Evolutionary conservation across 2,797 vertebrate species (phyloP), one percentile per base, ranked within the genome.

Genomic region (Smutsia gigantea): DNA sequence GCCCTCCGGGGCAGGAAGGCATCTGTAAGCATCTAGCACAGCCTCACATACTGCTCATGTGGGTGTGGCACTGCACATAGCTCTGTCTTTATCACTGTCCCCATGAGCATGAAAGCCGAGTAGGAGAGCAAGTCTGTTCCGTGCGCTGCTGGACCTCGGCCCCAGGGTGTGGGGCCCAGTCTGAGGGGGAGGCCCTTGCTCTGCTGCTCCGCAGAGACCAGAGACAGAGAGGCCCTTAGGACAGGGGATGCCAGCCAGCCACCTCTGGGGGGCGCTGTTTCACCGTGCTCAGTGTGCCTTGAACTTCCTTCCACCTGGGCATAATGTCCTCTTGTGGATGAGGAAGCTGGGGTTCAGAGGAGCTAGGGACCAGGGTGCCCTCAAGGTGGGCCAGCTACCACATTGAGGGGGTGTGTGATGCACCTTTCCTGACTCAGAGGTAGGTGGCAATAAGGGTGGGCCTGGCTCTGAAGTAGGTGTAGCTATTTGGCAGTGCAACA

Each of bases 1-100:
- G 11, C 64, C 34, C 0, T 1, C 4, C 7, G 21, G 31, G 31
- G 74, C 51, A 51, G 49, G 46, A 46, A 46, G 46, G 46, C 46
- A 2, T 46, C 10, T 46, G 10, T 46, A 11, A 11, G 46, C 46
- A 46, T 46, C 46, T 11, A 1, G 10, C 5, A 5, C 13, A 9
- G 25, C 15, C 14, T n/a, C 11, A 39, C 21, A 0, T 4, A 4
- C 55, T 2, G 1, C 4, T 4, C 72, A 51, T 12, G 11, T 27
- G 34, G 11, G 1, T 5, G 2, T 5, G 19, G 61, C 34, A 9
- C 8, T 17, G 15, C 0, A 18, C 39, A 53, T 11, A 19, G 74
- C 83, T 42, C 31, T 17, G 29, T 27, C 19, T 15, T 37, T 4
- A 0, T 23, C 55, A 19, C 23, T 3, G 51, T 8, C 25, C 64